phyloP scores from a whole-genome alignment of 2,888 invertebrate species.

The Malthinus seriepunctatus region DNA sequence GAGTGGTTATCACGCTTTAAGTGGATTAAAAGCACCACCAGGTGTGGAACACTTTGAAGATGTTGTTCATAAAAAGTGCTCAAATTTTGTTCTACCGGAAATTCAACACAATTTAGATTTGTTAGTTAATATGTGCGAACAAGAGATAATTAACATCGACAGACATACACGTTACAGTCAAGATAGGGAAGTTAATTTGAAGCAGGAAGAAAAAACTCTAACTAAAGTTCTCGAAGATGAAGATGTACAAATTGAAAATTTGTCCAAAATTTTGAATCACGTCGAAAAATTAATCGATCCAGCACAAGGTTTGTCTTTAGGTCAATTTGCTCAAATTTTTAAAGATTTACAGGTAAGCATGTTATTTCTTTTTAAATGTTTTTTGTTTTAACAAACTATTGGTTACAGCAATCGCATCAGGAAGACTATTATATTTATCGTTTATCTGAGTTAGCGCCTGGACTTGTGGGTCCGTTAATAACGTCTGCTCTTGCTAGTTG shows the following conservation, averaged over 20 bases:
- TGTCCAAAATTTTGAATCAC: slow-evolving; percentile 70
- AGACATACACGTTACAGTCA: slow-evolving; percentile 74
- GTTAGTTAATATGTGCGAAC: slow-evolving; percentile 91
- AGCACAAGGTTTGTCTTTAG: slow-evolving; percentile 59
- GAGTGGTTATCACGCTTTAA: slow-evolving; percentile 90
- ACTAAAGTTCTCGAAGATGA: slow-evolving; percentile 71
- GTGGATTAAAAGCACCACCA: slow-evolving; percentile 63
- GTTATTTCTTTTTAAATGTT: slow-evolving; percentile 4
- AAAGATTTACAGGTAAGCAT: slow-evolving; percentile 57
- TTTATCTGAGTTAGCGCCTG: slow-evolving; percentile 80
- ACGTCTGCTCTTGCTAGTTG: slow-evolving; percentile 75
- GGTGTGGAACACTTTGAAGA: slow-evolving; percentile 67
- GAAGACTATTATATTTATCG: slow-evolving; percentile 85
- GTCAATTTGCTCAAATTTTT: slow-evolving; percentile 63
- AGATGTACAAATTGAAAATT: slow-evolving; percentile 69
- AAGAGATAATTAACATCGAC: slow-evolving; percentile 89
- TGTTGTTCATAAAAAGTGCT: slow-evolving; percentile 64
- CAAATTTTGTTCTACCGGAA: slow-evolving; percentile 83
- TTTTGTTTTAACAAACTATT: background rate
- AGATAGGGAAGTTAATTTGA: slow-evolving; percentile 78
- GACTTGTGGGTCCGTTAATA: slow-evolving; percentile 81
- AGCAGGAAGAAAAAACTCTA: slow-evolving; percentile 76
- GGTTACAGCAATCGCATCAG: slow-evolving; percentile 63
- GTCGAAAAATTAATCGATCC: slow-evolving; percentile 65
- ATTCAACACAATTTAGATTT: slow-evolving; percentile 90